Evolutionary conservation across 2,797 vertebrate species (phyloP).

Genomic region (Bovichtus variegatus): DNA sequence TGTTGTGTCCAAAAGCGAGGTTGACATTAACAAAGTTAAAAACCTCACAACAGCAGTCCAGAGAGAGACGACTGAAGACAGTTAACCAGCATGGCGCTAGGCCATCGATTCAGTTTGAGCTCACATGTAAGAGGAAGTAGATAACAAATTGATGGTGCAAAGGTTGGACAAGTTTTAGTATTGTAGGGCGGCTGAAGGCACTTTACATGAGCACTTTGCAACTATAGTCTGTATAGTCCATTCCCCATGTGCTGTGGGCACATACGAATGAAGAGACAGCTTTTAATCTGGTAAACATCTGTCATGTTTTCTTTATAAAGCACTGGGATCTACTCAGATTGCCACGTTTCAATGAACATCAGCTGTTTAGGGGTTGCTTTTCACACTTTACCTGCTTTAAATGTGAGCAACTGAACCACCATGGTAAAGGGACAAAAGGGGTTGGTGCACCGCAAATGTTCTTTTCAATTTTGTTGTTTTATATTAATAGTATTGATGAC

Average conservation of each 20-base stretch:
- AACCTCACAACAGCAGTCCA: conserved; percentile 46
- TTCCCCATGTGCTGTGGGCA: background rate
- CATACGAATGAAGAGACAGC: conserved; percentile 23
- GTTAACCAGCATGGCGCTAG: conserved; percentile 12
- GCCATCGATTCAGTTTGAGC: conserved; percentile 42
- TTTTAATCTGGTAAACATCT: conserved; percentile 24
- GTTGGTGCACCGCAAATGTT: conserved; percentile 11
- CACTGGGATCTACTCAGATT: conserved; percentile 6
- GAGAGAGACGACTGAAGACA: conserved; percentile 37
- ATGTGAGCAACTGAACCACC: conserved; percentile 2
- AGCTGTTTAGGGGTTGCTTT: conserved; percentile 19
- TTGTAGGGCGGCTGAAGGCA: conserved; percentile 39
- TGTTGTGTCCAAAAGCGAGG: conserved; percentile 30
- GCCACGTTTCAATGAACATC: conserved; percentile 16
- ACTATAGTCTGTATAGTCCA: conserved; percentile 20
- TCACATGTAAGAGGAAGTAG: conserved; percentile 58
- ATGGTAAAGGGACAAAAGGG: conserved; percentile 18
- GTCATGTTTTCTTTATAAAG: conserved; percentile 28
- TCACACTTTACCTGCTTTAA: conserved; percentile 26
- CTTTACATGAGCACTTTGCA: conserved; percentile 48
- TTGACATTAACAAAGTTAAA: conserved; percentile 57
- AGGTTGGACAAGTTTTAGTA: conserved; percentile 52
- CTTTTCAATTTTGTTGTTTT: conserved; percentile 33
- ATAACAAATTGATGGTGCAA: conserved; percentile 65
- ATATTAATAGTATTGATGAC: conserved; percentile 45